phyloP scores from a whole-genome alignment of 2,888 invertebrate genomes.

The Noctua fimbriata region DNA sequence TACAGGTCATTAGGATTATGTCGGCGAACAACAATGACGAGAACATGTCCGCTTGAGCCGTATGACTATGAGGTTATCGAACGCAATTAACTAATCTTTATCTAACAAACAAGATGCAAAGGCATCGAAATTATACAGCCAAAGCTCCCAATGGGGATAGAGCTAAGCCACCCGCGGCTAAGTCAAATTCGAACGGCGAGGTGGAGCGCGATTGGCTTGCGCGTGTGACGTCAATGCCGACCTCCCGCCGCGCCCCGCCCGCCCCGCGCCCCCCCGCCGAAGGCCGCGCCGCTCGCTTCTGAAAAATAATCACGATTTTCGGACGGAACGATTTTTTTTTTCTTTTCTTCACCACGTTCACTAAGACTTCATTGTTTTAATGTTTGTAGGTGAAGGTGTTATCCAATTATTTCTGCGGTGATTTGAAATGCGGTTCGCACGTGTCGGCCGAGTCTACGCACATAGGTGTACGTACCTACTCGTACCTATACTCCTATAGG shows the following conservation, averaged over 20 bases:
- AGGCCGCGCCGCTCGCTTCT: slow-evolving; percentile 84
- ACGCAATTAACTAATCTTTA: slow-evolving; percentile 68
- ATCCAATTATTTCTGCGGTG: slow-evolving; percentile 61
- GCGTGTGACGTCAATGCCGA: slow-evolving; percentile 89
- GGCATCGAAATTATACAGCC: slow-evolving; percentile 70
- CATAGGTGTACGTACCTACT: slow-evolving; percentile 1
- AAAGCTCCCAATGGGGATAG: slow-evolving; percentile 78
- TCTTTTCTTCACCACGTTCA: slow-evolving; percentile 70
- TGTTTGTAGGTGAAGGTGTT: slow-evolving; percentile 65
- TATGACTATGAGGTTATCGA: slow-evolving; percentile 60
- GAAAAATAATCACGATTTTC: slow-evolving; percentile 88
- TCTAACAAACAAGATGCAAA: slow-evolving; percentile 72
- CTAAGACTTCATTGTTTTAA: slow-evolving; percentile 71
- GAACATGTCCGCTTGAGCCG: background rate
- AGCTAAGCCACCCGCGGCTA: slow-evolving; percentile 80
- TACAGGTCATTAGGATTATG: background rate
- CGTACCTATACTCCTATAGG: slow-evolving; percentile 1
- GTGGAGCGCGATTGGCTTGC: slow-evolving; percentile 83
- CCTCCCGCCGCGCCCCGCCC: slow-evolving; percentile 80
- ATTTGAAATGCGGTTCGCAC: slow-evolving; percentile 64
- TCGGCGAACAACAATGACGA: background rate
- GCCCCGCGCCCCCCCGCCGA: slow-evolving; percentile 77
- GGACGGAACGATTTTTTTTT: slow-evolving; percentile 75
- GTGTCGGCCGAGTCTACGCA: slow-evolving; percentile 59
- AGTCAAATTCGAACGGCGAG: slow-evolving; percentile 79